A percentile compares a stretch with the other conserved stretches of the same genome.
Conservation (phyloP, 2,797 vertebrate genomes). For the Scolopax bukidnonensis region DNA sequence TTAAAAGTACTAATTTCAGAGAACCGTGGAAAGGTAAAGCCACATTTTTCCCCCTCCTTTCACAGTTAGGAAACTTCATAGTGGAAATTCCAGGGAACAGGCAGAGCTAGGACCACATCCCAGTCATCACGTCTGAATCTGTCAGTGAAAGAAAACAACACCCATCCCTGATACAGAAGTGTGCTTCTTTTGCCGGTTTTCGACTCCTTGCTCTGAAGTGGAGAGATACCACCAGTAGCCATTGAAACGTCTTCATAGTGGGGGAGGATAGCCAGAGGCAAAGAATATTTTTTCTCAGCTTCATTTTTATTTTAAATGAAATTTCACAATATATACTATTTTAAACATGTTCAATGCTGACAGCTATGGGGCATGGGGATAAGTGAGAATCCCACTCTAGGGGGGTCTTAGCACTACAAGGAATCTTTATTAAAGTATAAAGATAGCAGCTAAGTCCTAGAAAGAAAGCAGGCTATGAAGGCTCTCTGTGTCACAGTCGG, state of each 20-base stretch:
- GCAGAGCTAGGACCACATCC: background rate
- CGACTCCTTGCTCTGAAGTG: background rate
- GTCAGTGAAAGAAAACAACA: background rate
- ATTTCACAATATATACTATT: background rate
- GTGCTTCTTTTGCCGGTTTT: background rate
- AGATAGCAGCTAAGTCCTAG: background rate
- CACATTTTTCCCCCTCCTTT: background rate
- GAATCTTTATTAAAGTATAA: background rate
- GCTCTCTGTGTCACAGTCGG: background rate
- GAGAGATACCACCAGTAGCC: background rate
- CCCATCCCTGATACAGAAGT: accelerated
- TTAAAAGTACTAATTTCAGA: background rate
- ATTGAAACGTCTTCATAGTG: background rate
- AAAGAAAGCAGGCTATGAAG: background rate
- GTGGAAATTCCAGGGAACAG: background rate
- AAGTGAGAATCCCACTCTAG: background rate
- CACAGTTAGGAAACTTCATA: background rate
- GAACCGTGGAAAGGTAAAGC: background rate
- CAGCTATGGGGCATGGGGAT: background rate
- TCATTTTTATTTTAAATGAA: background rate
- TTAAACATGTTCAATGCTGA: background rate
- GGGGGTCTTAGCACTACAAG: background rate
- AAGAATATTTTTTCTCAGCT: background rate
- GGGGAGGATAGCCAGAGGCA: background rate
- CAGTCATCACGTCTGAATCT: background rate